Evolutionary conservation across 2,888 invertebrate genomes (phyloP).

Genomic region (Drosophila phalerata): DNA sequence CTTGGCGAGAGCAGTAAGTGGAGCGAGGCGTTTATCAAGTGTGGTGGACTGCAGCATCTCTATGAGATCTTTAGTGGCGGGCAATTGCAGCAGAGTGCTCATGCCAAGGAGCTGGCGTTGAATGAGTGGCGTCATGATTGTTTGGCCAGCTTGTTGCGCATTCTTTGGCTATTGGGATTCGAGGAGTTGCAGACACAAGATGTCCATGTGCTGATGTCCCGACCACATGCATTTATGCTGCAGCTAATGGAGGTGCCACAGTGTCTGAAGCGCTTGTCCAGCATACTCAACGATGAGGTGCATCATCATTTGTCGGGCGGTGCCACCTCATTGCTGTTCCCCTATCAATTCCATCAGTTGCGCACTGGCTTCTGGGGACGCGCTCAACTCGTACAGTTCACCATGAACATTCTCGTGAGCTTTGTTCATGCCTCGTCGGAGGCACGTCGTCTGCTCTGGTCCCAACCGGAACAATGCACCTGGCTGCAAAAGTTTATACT

Average conservation of each 20-base stretch:
- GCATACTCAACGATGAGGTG: slow-evolving; percentile 92
- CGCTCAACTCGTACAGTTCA: slow-evolving; percentile 96
- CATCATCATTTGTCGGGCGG: slow-evolving; percentile 87
- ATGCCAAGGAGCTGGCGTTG: slow-evolving; percentile 86
- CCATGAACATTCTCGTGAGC: slow-evolving; percentile 96
- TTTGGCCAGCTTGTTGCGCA: slow-evolving; percentile 93
- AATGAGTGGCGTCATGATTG: slow-evolving; percentile 98
- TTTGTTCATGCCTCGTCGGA: slow-evolving; percentile 95
- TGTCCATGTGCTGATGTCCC: slow-evolving; percentile 89
- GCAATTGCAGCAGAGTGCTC: slow-evolving; percentile 91
- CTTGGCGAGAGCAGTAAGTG: slow-evolving; percentile 86
- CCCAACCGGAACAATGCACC: slow-evolving; percentile 90
- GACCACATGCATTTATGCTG: slow-evolving; percentile 87
- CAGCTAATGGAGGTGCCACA: slow-evolving; percentile 94
- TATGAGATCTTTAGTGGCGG: slow-evolving; percentile 97
- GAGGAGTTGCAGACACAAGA: slow-evolving; percentile 85
- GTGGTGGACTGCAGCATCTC: slow-evolving; percentile 94
- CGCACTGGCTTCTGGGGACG: slow-evolving; percentile 97
- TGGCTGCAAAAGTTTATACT: slow-evolving; percentile 94
- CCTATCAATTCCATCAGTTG: slow-evolving; percentile 88
- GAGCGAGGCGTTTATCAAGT: slow-evolving; percentile 93
- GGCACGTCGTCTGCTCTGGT: slow-evolving; percentile 91
- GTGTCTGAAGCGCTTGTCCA: slow-evolving; percentile 93
- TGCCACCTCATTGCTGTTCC: slow-evolving; percentile 67
- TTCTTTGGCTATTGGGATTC: slow-evolving; percentile 94